phyloP scores from a whole-genome alignment of 2,888 invertebrate species.

The Malthinus seriepunctatus region DNA sequence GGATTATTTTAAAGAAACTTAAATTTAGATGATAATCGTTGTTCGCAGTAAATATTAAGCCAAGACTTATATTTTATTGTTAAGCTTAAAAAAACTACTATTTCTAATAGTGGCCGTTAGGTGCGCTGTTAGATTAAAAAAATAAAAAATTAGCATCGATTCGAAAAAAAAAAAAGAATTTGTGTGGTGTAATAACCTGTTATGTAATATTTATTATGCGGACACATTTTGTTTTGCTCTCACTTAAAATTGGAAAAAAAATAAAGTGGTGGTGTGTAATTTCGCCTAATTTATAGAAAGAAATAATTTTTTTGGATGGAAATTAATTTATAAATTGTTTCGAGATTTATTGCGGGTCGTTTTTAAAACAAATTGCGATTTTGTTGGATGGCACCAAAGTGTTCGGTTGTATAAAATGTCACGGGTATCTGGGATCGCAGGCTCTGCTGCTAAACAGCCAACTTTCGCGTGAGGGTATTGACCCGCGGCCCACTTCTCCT shows the following conservation, averaged over 20 bases:
- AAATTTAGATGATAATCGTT: no score
- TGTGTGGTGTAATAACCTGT: slow-evolving; percentile 20
- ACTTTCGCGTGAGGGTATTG: slow-evolving; percentile 49
- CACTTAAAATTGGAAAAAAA: no score
- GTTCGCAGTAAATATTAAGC: no score
- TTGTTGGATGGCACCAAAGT: slow-evolving; percentile 16
- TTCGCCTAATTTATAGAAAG: no score
- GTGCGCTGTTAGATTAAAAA: not conserved
- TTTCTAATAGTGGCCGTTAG: no score
- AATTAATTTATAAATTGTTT: not conserved
- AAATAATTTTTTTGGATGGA: no score
- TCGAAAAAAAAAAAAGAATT: slow-evolving; percentile 10
- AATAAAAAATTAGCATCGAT: not conserved
- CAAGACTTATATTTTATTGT: no score
- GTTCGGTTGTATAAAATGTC: slow-evolving; percentile 36
- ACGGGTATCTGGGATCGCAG: slow-evolving; percentile 37
- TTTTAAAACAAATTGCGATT: slow-evolving; percentile 7
- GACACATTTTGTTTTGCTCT: slow-evolving; percentile 1
- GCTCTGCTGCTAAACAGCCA: slow-evolving; percentile 32
- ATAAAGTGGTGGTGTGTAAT: no score
- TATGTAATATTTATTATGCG: not conserved
- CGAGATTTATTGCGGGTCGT: not conserved
- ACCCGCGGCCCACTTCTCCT: slow-evolving; percentile 49
- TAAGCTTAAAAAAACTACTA: no score
- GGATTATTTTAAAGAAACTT: no score